These are phyloP conservation scores for Diacarnus erythraeanus DNA, from an alignment of 37 sponge, comb jelly and placozoan species.

Conservation along the genomic window DNA sequence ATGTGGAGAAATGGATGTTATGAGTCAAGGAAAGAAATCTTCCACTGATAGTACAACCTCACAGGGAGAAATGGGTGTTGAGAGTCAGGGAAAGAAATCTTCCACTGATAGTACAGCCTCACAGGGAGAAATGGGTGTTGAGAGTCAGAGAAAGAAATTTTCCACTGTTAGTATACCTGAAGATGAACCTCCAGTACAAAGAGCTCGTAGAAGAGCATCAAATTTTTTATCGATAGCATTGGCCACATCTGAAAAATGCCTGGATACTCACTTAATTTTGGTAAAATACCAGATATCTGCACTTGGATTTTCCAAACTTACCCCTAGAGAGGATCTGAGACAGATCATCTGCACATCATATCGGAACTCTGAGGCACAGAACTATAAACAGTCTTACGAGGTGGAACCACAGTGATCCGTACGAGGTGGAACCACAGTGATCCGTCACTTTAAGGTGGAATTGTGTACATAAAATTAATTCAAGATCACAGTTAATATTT, in stretches of 20 bases:
- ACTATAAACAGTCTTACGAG: slow-evolving; percentile 38
- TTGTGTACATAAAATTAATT: too few relatives aligned
- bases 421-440: too few relatives aligned
- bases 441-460: too few relatives aligned
- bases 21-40: too few relatives aligned
- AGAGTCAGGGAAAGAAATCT: too few relatives aligned
- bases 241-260: neutral
- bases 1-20: too few relatives aligned
- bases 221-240: neutral
- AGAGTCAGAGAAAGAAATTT: too few relatives aligned
- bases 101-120: too few relatives aligned
- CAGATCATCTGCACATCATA: neutral
- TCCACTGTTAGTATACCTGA: neutral
- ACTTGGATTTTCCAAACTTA: neutral
- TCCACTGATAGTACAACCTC: too few relatives aligned
- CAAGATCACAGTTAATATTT: too few relatives aligned
- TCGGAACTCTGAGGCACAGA: slow-evolving; percentile 27
- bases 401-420: slow-evolving; percentile 37
- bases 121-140: too few relatives aligned
- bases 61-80: too few relatives aligned
- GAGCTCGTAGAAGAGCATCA: slow-evolving; percentile 3
- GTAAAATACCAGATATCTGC: slow-evolving; percentile 16
- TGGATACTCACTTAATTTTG: neutral
- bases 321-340: slow-evolving; percentile 7
- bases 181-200: neutral